Base-by-base conservation (phyloP, 2,888 invertebrate species). In the Dicycla oo region DNA sequence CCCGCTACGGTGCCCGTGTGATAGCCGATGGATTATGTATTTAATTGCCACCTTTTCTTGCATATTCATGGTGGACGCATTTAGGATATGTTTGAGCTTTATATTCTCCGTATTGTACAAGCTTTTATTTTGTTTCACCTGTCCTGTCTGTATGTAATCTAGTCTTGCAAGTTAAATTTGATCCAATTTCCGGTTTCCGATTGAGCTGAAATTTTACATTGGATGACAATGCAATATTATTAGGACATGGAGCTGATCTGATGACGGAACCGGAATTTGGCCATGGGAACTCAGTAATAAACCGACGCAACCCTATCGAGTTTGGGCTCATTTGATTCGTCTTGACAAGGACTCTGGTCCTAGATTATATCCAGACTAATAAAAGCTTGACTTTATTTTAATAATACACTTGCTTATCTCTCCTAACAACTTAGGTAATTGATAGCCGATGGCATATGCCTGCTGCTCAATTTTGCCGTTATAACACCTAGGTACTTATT, bases 21-120 rank as follows among this genome's bases (percentile, higher is more conserved):
- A 93, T 93, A 91, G 91, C 88, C 91, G 80, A 89, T 90, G 93
- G 95, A 94, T 95, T 94, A 94, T 93, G 84, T 89, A 93, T 92
- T 93, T 95, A 95, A 95, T 94, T 95, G 93, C 91, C 86, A 90
- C 89, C 91, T 92, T 88, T 89, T 87, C 87, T 86, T 89, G 90
- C 88, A 92, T 91, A 92, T 90, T 88, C 89, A 92, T 91, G 81
- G 75, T 75, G 69, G 51, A 64, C 53, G 78, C 78, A 84, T 89
- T 88, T 86, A 87, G 85, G 82, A 85, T 81, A 81, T 84, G 75
- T 82, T 83, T 82, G 67, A 34, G n/a, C 71, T 69, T 72, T 62
- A 82, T 65, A 67, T 73, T 67, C n/a, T 45, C 51, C 20, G 56
- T 74, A 60, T 61, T 64, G 56, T 73, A 49, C 54, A n/a, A n/a